Evolutionary conservation across 2,888 invertebrate genomes (phyloP).

Genomic region (Tridacna crocea): DNA sequence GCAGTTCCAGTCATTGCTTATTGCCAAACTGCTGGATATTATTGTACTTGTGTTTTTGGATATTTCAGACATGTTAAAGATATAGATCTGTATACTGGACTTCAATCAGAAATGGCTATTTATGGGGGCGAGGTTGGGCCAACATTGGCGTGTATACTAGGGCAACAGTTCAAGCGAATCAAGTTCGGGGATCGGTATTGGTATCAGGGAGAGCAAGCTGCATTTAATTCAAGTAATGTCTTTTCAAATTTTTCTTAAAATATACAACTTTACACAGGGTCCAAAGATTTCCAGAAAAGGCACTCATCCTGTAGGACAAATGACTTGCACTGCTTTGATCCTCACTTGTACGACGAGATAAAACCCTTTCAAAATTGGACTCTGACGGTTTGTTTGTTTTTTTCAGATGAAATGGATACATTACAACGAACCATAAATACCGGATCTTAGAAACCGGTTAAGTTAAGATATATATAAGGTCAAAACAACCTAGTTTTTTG

Average conservation of each 20-base stretch:
- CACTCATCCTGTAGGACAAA: background rate
- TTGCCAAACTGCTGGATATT: too few relatives aligned
- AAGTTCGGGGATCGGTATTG: slow-evolving; percentile 49
- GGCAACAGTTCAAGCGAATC: slow-evolving; percentile 36
- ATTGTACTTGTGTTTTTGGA: background rate
- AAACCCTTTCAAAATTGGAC: too few relatives aligned
- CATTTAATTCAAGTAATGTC: slow-evolving; percentile 25
- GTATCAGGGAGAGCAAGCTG: slow-evolving; percentile 34
- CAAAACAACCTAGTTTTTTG: too few relatives aligned
- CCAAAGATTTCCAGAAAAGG: background rate
- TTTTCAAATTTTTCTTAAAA: background rate
- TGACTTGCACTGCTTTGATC: background rate
- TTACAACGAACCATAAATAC: too few relatives aligned
- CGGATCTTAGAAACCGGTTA: too few relatives aligned
- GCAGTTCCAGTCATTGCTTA: too few relatives aligned
- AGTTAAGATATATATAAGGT: too few relatives aligned
- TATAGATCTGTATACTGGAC: slow-evolving; percentile 27
- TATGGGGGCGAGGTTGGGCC: slow-evolving; percentile 29
- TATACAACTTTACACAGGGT: background rate
- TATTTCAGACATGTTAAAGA: slow-evolving; percentile 7
- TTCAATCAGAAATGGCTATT: slow-evolving; percentile 2
- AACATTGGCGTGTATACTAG: slow-evolving; percentile 41
- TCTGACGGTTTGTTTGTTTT: too few relatives aligned
- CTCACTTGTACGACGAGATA: background rate
- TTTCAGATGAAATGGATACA: too few relatives aligned